Conservation (phyloP, 2,888 invertebrate species). For the Leucophenga maculata region DNA sequence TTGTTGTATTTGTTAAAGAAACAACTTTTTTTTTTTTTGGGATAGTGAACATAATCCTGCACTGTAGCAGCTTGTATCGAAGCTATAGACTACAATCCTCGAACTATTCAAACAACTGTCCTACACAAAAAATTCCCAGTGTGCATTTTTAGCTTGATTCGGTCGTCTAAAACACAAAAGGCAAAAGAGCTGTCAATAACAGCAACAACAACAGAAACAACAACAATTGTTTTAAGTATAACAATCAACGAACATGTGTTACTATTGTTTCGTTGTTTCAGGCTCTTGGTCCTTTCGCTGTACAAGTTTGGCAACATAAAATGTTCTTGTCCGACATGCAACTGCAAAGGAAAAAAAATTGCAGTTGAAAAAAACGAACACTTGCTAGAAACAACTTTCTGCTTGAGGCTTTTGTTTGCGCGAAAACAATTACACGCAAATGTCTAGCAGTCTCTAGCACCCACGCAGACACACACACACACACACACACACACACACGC, state of each 20-base stretch:
- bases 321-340: not conserved
- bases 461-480: slow-evolving; percentile 3
- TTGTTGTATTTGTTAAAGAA: slow-evolving; percentile 5
- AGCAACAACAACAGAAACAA: slow-evolving; percentile 44
- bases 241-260: slow-evolving; percentile 43
- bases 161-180: slow-evolving; percentile 21
- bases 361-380: not conserved
- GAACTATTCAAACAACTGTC: slow-evolving; percentile 51
- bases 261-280: slow-evolving; percentile 8
- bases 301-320: slow-evolving; percentile 8
- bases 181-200: slow-evolving; percentile 55
- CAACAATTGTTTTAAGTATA: slow-evolving; percentile 29
- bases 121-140: slow-evolving; percentile 49
- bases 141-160: slow-evolving; percentile 54
- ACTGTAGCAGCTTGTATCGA: not conserved
- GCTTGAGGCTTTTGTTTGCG: slow-evolving; percentile 3
- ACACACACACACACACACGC: not conserved
- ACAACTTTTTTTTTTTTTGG: not conserved
- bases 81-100: not conserved
- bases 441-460: not conserved
- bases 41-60: not conserved
- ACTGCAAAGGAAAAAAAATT: not conserved
- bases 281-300: not conserved
- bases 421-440: slow-evolving; percentile 18
- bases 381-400: not conserved